Evolutionary conservation across 1,140 invertebrate species (phyloP), one percentile per base, ranked within the genome.

Genomic region (Bombus superbus): DNA sequence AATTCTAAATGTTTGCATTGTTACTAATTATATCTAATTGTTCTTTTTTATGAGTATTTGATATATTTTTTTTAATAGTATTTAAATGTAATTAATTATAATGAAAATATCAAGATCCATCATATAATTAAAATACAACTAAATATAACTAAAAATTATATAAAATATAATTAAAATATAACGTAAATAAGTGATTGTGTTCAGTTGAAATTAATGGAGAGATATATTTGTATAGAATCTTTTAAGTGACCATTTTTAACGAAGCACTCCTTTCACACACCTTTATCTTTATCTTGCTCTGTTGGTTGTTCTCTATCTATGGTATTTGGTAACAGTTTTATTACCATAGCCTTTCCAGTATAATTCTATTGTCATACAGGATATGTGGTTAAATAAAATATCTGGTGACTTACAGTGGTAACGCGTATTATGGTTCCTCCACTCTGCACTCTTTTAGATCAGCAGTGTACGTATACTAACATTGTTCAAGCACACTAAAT

Each of bases 381-480:
- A 80, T 81, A 81, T 73, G 18, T 72, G 81, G 71, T 88, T 74
- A 81, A 91, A 66, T 88, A 90, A 93, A 88, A 76, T 93, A 68
- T 93, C 73, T 92, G 73, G 91, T 93, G 91, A 88, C 89, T 94
- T 94, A 77, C 92, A 94, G 93, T 94, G 92, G 91, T 93, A 91
- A 91, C 92, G 88, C 92, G 81, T 92, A 88, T 93, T 91, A 87
- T 90, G 92, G 90, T 94, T 93, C 92, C 92, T 91, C 92, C 93
- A 89, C 87, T 94, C 87, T 93, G 90, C 93, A 93, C 93, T 92
- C 86, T 93, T 89, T 93, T 93, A 93, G 92, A 94, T 90, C 93
- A 91, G 76, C 91, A 91, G 90, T 90, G 92, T 94, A 94, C 90
- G 92, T 93, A 94, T 94, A 92, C 89, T 92, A 91, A 92, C 86